Base-by-base conservation (phyloP, 2,888 invertebrate species). In the Diaperis boleti region DNA sequence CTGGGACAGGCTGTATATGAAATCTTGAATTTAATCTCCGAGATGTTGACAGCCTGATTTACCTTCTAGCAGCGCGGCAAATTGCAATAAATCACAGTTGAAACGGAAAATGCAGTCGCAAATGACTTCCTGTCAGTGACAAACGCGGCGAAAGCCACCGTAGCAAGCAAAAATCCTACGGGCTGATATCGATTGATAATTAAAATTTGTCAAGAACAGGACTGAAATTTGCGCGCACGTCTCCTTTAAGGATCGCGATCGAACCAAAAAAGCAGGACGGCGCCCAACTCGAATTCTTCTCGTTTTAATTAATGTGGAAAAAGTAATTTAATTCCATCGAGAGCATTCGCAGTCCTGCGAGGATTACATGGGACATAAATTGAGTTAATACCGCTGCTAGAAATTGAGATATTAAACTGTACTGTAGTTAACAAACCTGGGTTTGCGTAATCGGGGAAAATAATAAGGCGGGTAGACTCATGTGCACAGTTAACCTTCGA, bases 1-100 rank as follows among this genome's bases (percentile, higher is more conserved):
- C n/a, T n/a, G n/a, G n/a, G n/a, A n/a, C n/a, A n/a, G n/a, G n/a
- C n/a, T n/a, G n/a, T n/a, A n/a, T n/a, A n/a, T 26, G 26, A 6
- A 3, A 11, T 2, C n/a, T 13, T 59, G 63, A 66, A 67, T 69
- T 65, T 67, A 67, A 70, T 70, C 68, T 66, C 60, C 65, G 64
- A 65, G 66, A 70, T 65, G 64, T 67, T 62, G 59, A 52, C 59
- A 65, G 68, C 68, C 64, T 61, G 64, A 70, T 70, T 70, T 67
- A 56, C 55, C 49, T 68, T 15, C 29, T 13, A 47, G 15, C 31
- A 35, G 11, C 18, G 15, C 31, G 20, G 50, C 37, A 50, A 50
- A 50, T 50, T 50, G 50, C 10, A 50, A 35, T 35, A 50, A 50
- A 50, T 50, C 50, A 31, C 29, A 11, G 47, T 47, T 15, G 44